A percentile compares a stretch with the other conserved stretches of the same genome.
Evolutionary conservation across 2,113 vertebrate genomes (phyloP).

Genomic region (Irena cyanogastra): DNA sequence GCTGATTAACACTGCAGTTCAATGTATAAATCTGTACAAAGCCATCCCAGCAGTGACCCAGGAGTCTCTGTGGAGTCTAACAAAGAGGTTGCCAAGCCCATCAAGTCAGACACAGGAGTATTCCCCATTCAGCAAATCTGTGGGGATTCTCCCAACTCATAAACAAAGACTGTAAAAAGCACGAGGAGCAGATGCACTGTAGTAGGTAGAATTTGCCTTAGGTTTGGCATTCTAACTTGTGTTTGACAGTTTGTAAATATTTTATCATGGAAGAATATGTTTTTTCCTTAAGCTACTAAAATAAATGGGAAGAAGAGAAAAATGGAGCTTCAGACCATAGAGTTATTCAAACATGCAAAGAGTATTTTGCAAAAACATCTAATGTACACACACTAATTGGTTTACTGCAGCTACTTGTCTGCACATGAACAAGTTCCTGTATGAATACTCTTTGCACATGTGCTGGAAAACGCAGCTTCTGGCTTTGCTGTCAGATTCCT

Average conservation of each 20-base stretch:
- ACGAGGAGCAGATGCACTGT: not conserved
- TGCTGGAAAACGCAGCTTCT: not conserved
- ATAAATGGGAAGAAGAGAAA: not conserved
- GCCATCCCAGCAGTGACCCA: not conserved
- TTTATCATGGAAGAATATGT: not conserved
- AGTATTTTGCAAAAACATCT: not conserved
- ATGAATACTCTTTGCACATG: not conserved
- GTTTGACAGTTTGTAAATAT: not conserved
- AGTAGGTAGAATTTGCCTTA: not conserved
- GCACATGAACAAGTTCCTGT: not conserved
- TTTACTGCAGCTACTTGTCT: constrained; percentile 12
- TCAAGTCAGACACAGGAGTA: not conserved
- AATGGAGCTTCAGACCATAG: not conserved
- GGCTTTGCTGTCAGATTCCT: not conserved
- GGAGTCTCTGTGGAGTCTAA: constrained; percentile 15
- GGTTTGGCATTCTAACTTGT: not conserved
- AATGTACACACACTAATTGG: not conserved
- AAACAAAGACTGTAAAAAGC: not conserved
- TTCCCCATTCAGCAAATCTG: not conserved
- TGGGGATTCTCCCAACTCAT: not conserved
- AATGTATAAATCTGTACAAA: not conserved
- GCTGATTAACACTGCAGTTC: not conserved
- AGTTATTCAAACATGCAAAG: not conserved
- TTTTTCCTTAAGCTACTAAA: constrained; percentile 19
- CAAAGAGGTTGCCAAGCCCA: constrained; percentile 60